These are phyloP conservation scores for Pangasianodon hypophthalmus DNA, from an alignment of 2,113 vertebrate species.

Conservation along the genomic window DNA sequence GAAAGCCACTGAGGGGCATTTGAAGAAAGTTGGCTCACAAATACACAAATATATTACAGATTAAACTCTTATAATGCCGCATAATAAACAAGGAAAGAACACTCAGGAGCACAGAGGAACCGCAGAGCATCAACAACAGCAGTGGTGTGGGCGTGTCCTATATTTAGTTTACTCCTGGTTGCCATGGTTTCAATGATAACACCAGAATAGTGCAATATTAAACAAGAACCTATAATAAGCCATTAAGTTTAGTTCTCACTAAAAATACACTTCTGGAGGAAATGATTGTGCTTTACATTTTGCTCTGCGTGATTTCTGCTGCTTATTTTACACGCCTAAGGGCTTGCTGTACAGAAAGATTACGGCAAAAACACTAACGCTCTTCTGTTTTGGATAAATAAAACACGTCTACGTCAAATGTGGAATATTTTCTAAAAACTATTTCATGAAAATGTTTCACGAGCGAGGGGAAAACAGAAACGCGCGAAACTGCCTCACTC, in stretches of 20 bases:
- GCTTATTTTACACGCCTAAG: background rate
- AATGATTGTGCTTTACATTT: background rate
- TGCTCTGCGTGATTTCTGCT: background rate
- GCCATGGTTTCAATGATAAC: background rate
- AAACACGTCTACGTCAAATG: background rate
- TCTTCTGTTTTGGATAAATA: background rate
- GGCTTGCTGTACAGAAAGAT: background rate
- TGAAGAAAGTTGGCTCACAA: background rate
- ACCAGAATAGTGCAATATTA: background rate
- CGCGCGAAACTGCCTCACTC: too few species aligned
- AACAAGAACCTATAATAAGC: background rate
- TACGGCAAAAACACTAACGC: background rate
- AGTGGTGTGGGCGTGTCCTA: background rate
- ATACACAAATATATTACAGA: background rate
- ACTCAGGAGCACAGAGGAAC: background rate
- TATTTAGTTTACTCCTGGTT: background rate
- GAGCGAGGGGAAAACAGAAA: too few species aligned
- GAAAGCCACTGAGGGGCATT: background rate
- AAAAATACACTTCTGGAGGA: background rate
- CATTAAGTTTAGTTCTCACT: background rate
- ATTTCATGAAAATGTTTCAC: too few species aligned
- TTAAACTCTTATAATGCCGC: background rate
- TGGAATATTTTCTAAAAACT: too few species aligned
- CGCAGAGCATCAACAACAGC: background rate
- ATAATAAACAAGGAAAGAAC: too few species aligned